A percentile compares a stretch with the other conserved stretches of the same genome.
These are phyloP conservation scores for Geotrypetes seraphini DNA, from an alignment of 2,797 vertebrate species.

Conservation along the genomic window DNA sequence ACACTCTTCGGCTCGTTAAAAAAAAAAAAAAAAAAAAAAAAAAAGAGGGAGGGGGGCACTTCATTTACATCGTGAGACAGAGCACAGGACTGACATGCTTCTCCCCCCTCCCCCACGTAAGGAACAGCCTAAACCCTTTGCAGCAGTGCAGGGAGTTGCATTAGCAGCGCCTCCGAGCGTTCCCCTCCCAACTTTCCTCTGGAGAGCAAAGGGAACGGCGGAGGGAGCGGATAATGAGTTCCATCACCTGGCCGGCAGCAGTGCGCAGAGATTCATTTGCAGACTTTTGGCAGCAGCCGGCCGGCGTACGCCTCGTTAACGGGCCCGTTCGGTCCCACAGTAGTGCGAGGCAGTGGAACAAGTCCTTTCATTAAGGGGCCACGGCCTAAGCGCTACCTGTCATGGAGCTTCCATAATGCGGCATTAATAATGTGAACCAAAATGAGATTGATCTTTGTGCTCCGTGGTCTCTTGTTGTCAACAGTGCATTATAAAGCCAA, in stretches of 20 bases:
- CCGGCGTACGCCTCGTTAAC: slow-evolving; percentile 32
- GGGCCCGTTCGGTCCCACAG: slow-evolving; percentile 36
- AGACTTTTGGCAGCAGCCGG: slow-evolving; percentile 32
- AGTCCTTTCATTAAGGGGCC: slow-evolving; percentile 44
- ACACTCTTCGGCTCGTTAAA: too few relatives aligned
- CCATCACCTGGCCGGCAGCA: slow-evolving; percentile 44
- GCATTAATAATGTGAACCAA: slow-evolving; percentile 55
- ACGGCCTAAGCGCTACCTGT: slow-evolving; percentile 36
- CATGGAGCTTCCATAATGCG: slow-evolving; percentile 53
- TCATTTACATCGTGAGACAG: too few relatives aligned
- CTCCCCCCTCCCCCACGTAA: too few relatives aligned
- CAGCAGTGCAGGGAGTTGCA: too few relatives aligned
- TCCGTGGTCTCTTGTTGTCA: slow-evolving; percentile 59
- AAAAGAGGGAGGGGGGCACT: too few relatives aligned
- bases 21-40: too few relatives aligned
- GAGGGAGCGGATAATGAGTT: slow-evolving; percentile 25
- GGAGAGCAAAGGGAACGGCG: slow-evolving; percentile 22
- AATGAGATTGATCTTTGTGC: slow-evolving; percentile 69
- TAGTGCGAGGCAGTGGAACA: slow-evolving; percentile 26
- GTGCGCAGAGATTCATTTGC: slow-evolving; percentile 38
- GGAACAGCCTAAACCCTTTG: too few relatives aligned
- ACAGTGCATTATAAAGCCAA: slow-evolving; percentile 67
- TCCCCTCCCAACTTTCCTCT: slow-evolving; percentile 32
- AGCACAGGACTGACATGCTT: too few relatives aligned
- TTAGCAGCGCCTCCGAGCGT: slow-evolving; percentile 39